These are phyloP conservation scores for Epistrophella euchroma DNA, from an alignment of 2,888 invertebrate species.

Conservation along the genomic window DNA sequence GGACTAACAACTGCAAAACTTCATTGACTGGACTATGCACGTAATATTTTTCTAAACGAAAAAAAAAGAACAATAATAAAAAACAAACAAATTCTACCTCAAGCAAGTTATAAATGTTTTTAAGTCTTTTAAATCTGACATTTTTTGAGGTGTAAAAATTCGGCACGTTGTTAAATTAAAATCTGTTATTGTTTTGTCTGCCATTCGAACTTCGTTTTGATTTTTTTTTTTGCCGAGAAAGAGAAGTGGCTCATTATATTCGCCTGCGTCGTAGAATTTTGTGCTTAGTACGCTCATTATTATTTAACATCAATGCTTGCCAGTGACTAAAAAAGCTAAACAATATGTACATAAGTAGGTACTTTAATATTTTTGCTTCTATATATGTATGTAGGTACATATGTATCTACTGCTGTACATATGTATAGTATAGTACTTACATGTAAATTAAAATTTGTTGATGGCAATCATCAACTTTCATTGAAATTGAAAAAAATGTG, in stretches of 20 bases:
- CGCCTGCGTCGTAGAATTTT: not conserved
- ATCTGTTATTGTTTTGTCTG: constrained; percentile 2
- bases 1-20: not conserved
- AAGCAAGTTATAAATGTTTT: not conserved
- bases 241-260: not conserved
- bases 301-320: not conserved
- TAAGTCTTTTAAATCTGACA: not conserved
- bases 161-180: constrained; percentile 11
- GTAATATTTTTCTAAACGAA: not conserved
- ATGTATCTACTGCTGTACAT: not conserved
- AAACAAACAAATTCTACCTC: not conserved
- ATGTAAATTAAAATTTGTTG: constrained; percentile 5
- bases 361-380: too few relatives aligned
- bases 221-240: not conserved
- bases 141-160: constrained; percentile 8
- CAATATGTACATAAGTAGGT: not conserved
- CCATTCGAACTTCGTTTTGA: not conserved
- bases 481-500: constrained; percentile 27
- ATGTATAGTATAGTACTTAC: not conserved
- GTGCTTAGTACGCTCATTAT: not conserved
- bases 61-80: not conserved
- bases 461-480: constrained; percentile 3
- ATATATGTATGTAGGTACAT: not conserved
- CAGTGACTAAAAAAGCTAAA: constrained; percentile 1
- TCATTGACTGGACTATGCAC: not conserved